These are phyloP conservation scores for Agonopterix subpropinquella DNA, from an alignment of 2,888 invertebrate genomes.

Conservation along the genomic window DNA sequence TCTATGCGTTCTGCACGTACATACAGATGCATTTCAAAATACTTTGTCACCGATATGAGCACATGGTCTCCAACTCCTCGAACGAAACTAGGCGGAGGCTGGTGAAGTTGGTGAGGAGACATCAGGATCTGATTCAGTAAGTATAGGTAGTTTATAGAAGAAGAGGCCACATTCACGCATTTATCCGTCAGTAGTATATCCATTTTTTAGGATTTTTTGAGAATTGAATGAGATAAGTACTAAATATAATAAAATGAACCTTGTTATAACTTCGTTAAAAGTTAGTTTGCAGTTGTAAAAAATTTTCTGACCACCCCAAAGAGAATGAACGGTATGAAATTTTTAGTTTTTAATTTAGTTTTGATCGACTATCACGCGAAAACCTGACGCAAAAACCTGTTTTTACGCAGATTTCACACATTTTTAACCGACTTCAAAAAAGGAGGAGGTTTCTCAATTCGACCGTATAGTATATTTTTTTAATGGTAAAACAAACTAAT, in stretches of 20 bases:
- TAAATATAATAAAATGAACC: no score
- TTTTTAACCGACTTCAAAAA: no score
- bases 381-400: no score
- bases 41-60: constrained; percentile 33
- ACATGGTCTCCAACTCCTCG: constrained; percentile 15
- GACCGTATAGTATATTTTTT: no score
- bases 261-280: no score
- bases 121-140: constrained; percentile 48
- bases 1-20: constrained; percentile 41
- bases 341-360: neutral
- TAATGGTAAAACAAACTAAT: no score
- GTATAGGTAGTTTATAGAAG: constrained; percentile 11
- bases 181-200: no score
- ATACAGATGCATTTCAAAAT: constrained; percentile 50
- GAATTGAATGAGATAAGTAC: neutral
- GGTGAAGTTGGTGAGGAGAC: constrained; percentile 25
- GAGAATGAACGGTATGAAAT: no score
- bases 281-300: no score
- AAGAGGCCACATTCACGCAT: neutral
- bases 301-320: no score
- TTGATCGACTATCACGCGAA: neutral
- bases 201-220: neutral
- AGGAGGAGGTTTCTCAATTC: no score
- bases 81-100: constrained; percentile 23
- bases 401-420: no score